Base-by-base conservation (phyloP, 2,797 vertebrate species). In the Myoxocephalus aenaeus region DNA sequence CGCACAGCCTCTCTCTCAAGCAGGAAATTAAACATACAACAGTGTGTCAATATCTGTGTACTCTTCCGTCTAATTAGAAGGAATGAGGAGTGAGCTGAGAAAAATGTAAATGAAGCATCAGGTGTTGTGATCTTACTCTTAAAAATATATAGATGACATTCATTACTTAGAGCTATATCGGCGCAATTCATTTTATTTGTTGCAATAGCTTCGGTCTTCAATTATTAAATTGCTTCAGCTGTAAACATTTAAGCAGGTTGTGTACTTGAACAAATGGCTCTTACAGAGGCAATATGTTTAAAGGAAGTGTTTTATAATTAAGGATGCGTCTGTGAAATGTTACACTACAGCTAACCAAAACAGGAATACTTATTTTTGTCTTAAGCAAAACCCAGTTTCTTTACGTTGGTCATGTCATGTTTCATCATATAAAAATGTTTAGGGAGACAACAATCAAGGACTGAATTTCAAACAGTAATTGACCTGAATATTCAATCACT, bases 11-110 rank as follows among this genome's bases (percentile, higher is more conserved):
- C 46, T 68, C 17, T 70, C 18, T 77, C 67, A 32, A 44, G 72
- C 88, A 92, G 90, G 91, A 92, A 90, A 92, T 90, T 85, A 89
- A 91, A 90, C 46, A 73, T 38, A 72, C 29, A 70, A 67, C 57
- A 82, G 50, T 50, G 66, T 71, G 71, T 62, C 70, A 42, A 29
- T 70, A 75, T 89, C 29, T 73, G 58, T 57, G 46, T 44, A 67
- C 62, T 73, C 34, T 66, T 64, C 59, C 51, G 22, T n/a, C 38
- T 82, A 67, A 79, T 73, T 64, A 61, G 38, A 70, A 51, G 8
- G 32, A 51, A 58, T 22, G 58, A 68, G 53, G 42, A 70, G 12
- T 5, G 3, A 71, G 32, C 56, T 29, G 34, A 54, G 51, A 65
- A 71, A 71, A 71, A 75, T 70, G 25, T 51, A 73, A 79, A 74